Evolutionary conservation across 2,888 invertebrate species (phyloP).

Genomic region (Mermis nigrescens): DNA sequence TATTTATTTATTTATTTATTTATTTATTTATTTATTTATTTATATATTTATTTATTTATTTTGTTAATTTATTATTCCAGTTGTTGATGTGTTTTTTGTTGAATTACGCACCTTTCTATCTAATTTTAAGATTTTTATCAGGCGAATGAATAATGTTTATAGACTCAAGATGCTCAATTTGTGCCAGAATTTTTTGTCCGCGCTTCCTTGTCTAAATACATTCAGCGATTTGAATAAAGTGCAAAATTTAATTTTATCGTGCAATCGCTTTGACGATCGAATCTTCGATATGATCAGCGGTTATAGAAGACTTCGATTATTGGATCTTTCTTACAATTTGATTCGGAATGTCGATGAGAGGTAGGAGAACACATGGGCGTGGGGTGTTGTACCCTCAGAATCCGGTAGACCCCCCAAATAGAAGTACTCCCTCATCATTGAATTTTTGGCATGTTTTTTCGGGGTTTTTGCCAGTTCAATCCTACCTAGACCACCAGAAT

Average conservation of each 20-base stretch:
- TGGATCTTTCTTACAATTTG: conserved; percentile 36
- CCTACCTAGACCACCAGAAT: too few species aligned
- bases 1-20: too few species aligned
- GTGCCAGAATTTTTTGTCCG: conserved; percentile 30
- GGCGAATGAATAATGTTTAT: too few species aligned
- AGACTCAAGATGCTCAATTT: conserved; percentile 35
- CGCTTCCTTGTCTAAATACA: conserved; percentile 30
- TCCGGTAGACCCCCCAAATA: too few species aligned
- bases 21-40: too few species aligned
- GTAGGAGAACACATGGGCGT: conserved; percentile 20
- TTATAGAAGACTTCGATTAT: conserved; percentile 32
- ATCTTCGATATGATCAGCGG: conserved; percentile 29
- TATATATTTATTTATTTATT: neutral
- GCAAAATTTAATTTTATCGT: conserved; percentile 34
- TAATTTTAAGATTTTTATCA: neutral
- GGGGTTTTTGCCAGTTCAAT: too few species aligned
- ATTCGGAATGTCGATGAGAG: conserved; percentile 34
- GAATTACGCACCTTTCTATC: neutral
- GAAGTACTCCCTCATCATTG: too few species aligned
- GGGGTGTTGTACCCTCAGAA: too few species aligned
- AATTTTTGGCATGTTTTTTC: too few species aligned
- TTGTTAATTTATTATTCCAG: neutral
- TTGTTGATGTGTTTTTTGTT: too few species aligned
- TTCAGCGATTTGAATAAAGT: conserved; percentile 34
- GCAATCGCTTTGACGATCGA: conserved; percentile 33